phyloP scores from a whole-genome alignment of 2,888 invertebrate species.

The Agonopterix heracliana region DNA sequence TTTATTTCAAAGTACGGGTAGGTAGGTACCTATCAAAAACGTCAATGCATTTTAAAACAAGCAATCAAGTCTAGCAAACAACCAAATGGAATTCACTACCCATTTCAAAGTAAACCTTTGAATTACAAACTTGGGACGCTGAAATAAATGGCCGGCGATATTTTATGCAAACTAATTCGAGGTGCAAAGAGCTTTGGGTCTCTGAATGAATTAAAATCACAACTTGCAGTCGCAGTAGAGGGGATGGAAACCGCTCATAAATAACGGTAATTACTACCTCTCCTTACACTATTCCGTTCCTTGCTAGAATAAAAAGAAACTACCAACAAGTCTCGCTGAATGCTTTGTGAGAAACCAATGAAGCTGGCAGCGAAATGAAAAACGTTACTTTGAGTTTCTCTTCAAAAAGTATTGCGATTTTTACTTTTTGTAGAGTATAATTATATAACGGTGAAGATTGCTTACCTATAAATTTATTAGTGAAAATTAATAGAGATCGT shows the following conservation, averaged over 20 bases:
- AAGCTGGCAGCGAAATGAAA: too few species aligned
- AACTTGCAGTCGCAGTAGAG: slow-evolving; percentile 61
- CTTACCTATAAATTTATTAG: too few species aligned
- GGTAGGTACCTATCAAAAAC: too few species aligned
- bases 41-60: too few species aligned
- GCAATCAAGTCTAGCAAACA: not conserved
- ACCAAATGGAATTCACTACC: not conserved
- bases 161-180: slow-evolving; percentile 70
- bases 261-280: slow-evolving; percentile 62
- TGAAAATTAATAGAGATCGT: too few species aligned
- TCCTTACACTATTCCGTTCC: slow-evolving; percentile 33
- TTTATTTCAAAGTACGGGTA: too few species aligned
- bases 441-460: too few species aligned
- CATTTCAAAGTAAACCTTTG: slow-evolving; percentile 33
- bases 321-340: too few species aligned
- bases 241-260: slow-evolving; percentile 64
- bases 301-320: slow-evolving; percentile 36
- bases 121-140: slow-evolving; percentile 42
- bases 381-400: too few species aligned
- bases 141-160: slow-evolving; percentile 59
- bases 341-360: too few species aligned
- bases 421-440: too few species aligned
- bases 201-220: slow-evolving; percentile 69
- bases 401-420: too few species aligned
- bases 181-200: slow-evolving; percentile 63